A percentile compares a stretch with the other conserved stretches of the same genome.
Conservation (phyloP, 2,113 vertebrate genomes). For the Gopherus flavomarginatus region DNA sequence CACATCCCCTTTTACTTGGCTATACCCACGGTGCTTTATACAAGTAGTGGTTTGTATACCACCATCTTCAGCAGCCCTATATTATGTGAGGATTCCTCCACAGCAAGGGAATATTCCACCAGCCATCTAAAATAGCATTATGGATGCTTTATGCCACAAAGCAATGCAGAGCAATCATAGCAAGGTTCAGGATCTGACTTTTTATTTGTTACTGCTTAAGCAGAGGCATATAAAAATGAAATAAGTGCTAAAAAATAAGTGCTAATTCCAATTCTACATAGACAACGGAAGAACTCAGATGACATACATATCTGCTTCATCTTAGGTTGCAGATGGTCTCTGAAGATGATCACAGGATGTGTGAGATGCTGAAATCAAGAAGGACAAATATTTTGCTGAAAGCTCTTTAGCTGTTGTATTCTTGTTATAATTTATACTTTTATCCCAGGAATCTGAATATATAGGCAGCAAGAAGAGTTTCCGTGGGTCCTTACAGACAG, state of each 20-base stretch:
- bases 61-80: not conserved
- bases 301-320: not conserved
- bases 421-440: not conserved
- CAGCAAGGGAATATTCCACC: not conserved
- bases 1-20: not conserved
- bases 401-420: not conserved
- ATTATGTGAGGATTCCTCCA: not conserved
- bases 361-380: not conserved
- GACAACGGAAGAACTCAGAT: not conserved
- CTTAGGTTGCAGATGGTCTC: not conserved
- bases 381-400: not conserved
- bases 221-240: not conserved
- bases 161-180: not conserved
- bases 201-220: not conserved
- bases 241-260: not conserved
- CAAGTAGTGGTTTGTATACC: not conserved
- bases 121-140: fast-evolving
- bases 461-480: not conserved
- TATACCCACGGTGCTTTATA: not conserved
- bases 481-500: not conserved
- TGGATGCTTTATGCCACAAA: not conserved
- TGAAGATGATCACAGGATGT: not conserved
- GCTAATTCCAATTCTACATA: not conserved
- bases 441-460: not conserved
- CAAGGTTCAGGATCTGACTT: fast-evolving